Evolutionary conservation across 2,888 invertebrate genomes (phyloP).

Genomic region (Drosophila demipolita): DNA sequence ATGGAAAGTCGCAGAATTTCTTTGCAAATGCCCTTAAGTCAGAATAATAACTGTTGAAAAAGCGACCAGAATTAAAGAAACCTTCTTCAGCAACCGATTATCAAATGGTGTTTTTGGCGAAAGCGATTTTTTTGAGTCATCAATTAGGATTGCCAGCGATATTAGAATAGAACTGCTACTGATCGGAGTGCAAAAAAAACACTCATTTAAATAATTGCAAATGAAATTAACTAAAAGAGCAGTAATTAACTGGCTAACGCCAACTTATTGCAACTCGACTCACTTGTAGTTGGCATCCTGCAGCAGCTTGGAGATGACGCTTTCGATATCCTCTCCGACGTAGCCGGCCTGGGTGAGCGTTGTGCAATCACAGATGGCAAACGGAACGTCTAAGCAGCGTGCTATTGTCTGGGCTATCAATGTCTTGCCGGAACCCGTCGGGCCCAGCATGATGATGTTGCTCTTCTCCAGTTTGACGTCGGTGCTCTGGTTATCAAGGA

Average conservation of each 20-base stretch:
- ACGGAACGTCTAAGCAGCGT: conserved; percentile 98
- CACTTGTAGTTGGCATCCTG: conserved; percentile 97
- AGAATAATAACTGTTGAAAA: not conserved
- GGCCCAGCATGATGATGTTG: conserved; percentile 97
- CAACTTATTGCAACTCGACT: conserved; percentile 55
- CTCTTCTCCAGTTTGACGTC: conserved; percentile 96
- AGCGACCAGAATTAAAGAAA: not conserved
- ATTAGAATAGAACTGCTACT: too few relatives aligned
- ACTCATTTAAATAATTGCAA: not conserved
- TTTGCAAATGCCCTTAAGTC: not conserved
- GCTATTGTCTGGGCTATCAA: conserved; percentile 98
- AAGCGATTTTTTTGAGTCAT: not conserved
- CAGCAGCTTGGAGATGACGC: conserved; percentile 97
- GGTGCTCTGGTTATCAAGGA: conserved; percentile 92
- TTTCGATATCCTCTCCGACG: conserved; percentile 99
- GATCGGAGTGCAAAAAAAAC: not conserved
- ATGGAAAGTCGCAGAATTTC: not conserved
- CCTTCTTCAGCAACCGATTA: not conserved
- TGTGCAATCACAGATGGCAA: conserved; percentile 99
- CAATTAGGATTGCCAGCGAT: not conserved
- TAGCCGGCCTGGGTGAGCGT: conserved; percentile 98
- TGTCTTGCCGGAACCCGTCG: conserved; percentile 99
- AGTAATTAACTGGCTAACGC: not conserved
- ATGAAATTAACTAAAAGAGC: not conserved
- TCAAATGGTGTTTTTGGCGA: not conserved